Conservation (phyloP, 2,888 invertebrate genomes). For the Tenthredo mesomela region DNA sequence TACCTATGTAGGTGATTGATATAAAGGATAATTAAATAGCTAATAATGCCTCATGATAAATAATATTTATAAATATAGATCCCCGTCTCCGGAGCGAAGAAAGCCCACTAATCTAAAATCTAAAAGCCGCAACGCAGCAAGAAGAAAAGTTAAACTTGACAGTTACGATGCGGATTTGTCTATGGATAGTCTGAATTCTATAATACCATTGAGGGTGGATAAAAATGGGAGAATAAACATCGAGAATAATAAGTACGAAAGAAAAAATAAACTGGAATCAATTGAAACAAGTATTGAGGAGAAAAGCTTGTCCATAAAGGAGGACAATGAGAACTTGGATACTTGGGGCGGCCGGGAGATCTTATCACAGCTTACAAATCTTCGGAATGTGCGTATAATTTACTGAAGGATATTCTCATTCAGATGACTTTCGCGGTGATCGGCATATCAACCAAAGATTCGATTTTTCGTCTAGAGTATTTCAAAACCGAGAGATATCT, state of each 20-base stretch:
- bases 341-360: slow-evolving; percentile 72
- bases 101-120: slow-evolving; percentile 66
- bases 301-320: slow-evolving; percentile 55
- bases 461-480: background rate
- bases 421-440: background rate
- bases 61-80: slow-evolving; percentile 59
- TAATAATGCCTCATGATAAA: background rate
- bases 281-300: slow-evolving; percentile 46
- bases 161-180: slow-evolving; percentile 73
- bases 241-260: slow-evolving; percentile 75
- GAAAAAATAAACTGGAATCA: slow-evolving; percentile 69
- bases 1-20: slow-evolving; percentile 1
- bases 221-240: slow-evolving; percentile 79
- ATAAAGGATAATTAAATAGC: slow-evolving; percentile 3
- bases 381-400: slow-evolving; percentile 69
- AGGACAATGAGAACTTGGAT: slow-evolving; percentile 61
- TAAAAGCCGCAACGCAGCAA: slow-evolving; percentile 63
- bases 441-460: background rate
- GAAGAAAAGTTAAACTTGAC: slow-evolving; percentile 67
- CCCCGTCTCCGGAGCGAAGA: slow-evolving; percentile 72
- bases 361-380: slow-evolving; percentile 70
- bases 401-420: background rate
- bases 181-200: slow-evolving; percentile 73
- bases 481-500: background rate
- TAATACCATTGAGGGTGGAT: slow-evolving; percentile 80